Percentiles rank a stretch among this genome's conserved stretches.
phyloP scores from a whole-genome alignment of 2,888 invertebrate species.

The Macrosoma leucophasiata region DNA sequence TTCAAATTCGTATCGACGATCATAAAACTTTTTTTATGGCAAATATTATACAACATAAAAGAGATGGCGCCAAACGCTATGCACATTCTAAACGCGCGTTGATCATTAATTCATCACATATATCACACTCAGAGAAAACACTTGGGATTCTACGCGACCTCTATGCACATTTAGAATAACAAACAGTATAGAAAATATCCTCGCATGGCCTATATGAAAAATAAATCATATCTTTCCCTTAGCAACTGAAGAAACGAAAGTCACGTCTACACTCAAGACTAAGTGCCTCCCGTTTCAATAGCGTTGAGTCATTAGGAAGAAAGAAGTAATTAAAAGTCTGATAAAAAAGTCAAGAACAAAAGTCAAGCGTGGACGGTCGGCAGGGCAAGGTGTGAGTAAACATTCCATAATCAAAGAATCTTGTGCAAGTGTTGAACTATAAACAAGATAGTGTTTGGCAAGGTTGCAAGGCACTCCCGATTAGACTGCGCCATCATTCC shows the following conservation, averaged over 20 bases:
- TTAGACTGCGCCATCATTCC: constrained; percentile 67
- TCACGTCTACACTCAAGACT: constrained; percentile 56
- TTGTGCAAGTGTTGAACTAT: constrained; percentile 57
- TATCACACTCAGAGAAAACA: constrained; percentile 32
- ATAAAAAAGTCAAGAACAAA: constrained; percentile 51
- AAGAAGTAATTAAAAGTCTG: constrained; percentile 66
- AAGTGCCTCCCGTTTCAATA: constrained; percentile 58
- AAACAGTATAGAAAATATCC: constrained; percentile 23
- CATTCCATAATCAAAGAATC: constrained; percentile 44
- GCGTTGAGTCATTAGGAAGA: constrained; percentile 58
- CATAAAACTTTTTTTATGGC: too few species aligned
- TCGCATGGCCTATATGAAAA: constrained; percentile 29
- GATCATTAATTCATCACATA: constrained; percentile 35
- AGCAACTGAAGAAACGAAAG: constrained; percentile 47
- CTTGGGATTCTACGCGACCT: constrained; percentile 31
- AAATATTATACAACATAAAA: too few species aligned
- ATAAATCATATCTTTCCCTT: constrained; percentile 26
- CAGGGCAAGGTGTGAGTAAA: constrained; percentile 33
- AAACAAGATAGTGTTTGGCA: constrained; percentile 64
- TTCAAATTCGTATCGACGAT: too few species aligned
- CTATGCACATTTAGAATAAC: constrained; percentile 28
- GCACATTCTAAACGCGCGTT: constrained; percentile 26
- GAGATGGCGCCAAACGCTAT: constrained; percentile 30
- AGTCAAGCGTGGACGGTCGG: constrained; percentile 23
- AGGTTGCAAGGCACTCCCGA: constrained; percentile 57